These are phyloP conservation scores for Sinonovacula constricta DNA, from an alignment of 1,140 invertebrate genomes.

Conservation along the genomic window DNA sequence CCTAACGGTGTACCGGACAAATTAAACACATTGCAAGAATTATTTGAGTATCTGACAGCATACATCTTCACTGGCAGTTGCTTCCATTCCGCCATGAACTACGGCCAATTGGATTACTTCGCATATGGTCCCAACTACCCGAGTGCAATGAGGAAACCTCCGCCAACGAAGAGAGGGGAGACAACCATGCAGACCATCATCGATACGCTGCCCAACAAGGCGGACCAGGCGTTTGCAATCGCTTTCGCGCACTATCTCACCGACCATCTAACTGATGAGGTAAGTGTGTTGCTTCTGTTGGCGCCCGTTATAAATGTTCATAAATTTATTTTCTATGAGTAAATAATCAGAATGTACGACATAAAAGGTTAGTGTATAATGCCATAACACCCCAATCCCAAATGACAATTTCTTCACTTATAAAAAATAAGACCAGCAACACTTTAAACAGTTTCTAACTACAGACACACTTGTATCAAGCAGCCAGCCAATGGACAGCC, in stretches of 20 bases:
- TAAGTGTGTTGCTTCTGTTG: not conserved
- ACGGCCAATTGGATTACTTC: constrained; percentile 45
- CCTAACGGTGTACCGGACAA: constrained; percentile 25
- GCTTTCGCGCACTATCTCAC: constrained; percentile 43
- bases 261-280: constrained; percentile 40
- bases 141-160: constrained; percentile 22
- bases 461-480: not conserved
- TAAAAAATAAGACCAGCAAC: not conserved
- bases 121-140: constrained; percentile 47
- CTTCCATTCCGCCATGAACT: constrained; percentile 42
- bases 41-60: constrained; percentile 24
- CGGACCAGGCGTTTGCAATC: constrained; percentile 35
- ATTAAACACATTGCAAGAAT: constrained; percentile 2
- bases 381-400: not conserved
- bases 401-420: not conserved
- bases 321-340: not conserved
- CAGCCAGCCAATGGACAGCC: too few relatives aligned
- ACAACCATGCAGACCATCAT: constrained; percentile 32
- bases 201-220: constrained; percentile 33
- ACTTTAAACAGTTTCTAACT: not conserved
- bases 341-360: too few relatives aligned
- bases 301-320: not conserved
- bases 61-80: constrained; percentile 38
- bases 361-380: too few relatives aligned
- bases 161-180: constrained; percentile 36